Base-by-base conservation (phyloP, 2,797 vertebrate genomes). In the Agapornis canus region DNA sequence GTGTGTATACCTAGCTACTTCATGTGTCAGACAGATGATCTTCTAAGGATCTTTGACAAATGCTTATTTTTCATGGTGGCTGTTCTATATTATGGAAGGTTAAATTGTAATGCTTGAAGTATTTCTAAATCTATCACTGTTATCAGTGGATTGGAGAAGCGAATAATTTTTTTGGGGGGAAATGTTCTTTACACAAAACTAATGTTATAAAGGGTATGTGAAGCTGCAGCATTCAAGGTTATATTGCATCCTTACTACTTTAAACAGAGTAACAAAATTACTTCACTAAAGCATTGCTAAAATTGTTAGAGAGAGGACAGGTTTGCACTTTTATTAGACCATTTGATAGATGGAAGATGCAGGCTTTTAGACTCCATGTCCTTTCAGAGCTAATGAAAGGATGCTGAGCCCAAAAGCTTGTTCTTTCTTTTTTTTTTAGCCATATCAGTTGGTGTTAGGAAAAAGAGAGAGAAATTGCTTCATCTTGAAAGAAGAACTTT, bases 381-480 rank as follows among this genome's bases (percentile, higher is more conserved):
- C 76, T 92, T 96, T 88, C 81, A 65, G 49, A 86, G 22, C 49
- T 92, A 69, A 90, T 94, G 92, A 91, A 88, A 96, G 27, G 69
- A 75, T 94, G 45, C 76, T 65, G 82, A 94, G 59, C 72, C 37
- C 49, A 69, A 61, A 47, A 90, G 40, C 52, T 63, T 69, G 42
- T 40, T 39, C 7, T 1, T 40, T 54, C 47, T 20, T n/a, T 66
- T n/a, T 29, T 73, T 59, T 12, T 49, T 14, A 78, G 43, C 19
- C 1, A 0, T 65, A 81, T 81, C 68, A 57, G 40, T 63, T 86
- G 59, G 31, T 47, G 7, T 65, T 86, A 87, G 54, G 29, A 86
- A 79, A 89, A 82, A 63, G 25, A 63, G 66, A 70, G 25, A 68
- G n/a, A 69, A 60, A 86, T 57, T 61, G 17, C 79, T 94, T 86